A percentile compares a stretch with the other conserved stretches of the same genome.
Conservation (phyloP, 1,140 invertebrate species). For the Calephelis nemesis region DNA sequence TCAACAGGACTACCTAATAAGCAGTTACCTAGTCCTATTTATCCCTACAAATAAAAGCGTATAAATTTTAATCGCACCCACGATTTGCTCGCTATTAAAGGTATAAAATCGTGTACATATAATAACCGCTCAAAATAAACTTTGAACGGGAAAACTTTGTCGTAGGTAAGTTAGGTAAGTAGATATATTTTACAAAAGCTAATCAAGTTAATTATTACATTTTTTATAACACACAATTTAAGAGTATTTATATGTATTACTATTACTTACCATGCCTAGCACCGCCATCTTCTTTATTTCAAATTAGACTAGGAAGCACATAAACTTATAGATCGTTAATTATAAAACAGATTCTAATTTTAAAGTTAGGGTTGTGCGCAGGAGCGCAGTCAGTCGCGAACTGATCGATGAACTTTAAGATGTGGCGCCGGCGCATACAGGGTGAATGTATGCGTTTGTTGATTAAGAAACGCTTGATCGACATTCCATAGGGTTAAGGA, state of each 20-base stretch:
- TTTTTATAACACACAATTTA: background rate
- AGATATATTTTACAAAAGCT: background rate
- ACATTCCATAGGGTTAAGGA: conserved; percentile 60
- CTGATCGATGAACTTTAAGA: conserved; percentile 67
- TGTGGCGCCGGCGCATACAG: conserved; percentile 56
- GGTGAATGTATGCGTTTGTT: conserved; percentile 51
- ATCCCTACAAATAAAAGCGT: too few species aligned
- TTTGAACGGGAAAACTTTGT: background rate
- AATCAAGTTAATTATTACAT: background rate
- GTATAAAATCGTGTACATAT: too few species aligned
- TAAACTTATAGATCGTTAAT: conserved; percentile 44
- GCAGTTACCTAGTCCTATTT: too few species aligned
- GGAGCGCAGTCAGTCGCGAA: conserved; percentile 57
- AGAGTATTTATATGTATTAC: conserved; percentile 24
- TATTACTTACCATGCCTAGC: conserved; percentile 46
- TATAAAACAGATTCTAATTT: conserved; percentile 33
- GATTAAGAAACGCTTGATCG: conserved; percentile 45
- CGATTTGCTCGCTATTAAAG: too few species aligned
- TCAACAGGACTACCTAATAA: too few species aligned
- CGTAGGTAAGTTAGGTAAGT: too few species aligned
- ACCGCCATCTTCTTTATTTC: conserved; percentile 58
- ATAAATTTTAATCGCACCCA: too few species aligned
- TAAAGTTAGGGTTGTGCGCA: conserved; percentile 41
- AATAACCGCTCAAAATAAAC: background rate
- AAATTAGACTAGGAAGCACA: conserved; percentile 60